phyloP scores from a whole-genome alignment of 2,113 vertebrate species.

The Oenanthe melanoleuca region DNA sequence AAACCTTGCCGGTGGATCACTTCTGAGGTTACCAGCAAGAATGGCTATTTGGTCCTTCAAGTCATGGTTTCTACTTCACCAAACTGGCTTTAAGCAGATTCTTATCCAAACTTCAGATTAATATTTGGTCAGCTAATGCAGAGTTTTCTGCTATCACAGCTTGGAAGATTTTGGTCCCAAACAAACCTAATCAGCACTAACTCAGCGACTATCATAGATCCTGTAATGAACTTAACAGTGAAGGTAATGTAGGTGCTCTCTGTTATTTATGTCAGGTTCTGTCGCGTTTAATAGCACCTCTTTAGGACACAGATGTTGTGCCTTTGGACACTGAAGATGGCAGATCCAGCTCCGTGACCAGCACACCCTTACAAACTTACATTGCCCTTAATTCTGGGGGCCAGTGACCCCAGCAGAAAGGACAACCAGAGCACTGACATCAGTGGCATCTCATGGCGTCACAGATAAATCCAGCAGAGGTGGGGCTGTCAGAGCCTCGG shows the following conservation, averaged over 20 bases:
- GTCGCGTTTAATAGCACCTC: background rate
- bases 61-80: background rate
- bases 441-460: background rate
- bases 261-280: background rate
- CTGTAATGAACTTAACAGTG: background rate
- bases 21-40: background rate
- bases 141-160: background rate
- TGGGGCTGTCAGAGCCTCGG: background rate
- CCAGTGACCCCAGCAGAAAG: background rate
- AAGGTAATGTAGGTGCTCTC: background rate
- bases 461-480: background rate
- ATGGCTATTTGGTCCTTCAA: accelerated
- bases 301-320: background rate
- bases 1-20: background rate
- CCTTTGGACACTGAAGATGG: background rate
- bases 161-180: background rate
- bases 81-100: background rate
- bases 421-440: background rate
- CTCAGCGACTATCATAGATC: background rate
- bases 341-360: background rate
- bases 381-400: background rate
- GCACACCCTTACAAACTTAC: background rate
- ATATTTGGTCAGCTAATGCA: background rate
- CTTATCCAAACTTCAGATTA: background rate
- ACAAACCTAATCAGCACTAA: background rate